Conservation (phyloP, 2,888 invertebrate genomes). For the Physocephala rufipes region DNA sequence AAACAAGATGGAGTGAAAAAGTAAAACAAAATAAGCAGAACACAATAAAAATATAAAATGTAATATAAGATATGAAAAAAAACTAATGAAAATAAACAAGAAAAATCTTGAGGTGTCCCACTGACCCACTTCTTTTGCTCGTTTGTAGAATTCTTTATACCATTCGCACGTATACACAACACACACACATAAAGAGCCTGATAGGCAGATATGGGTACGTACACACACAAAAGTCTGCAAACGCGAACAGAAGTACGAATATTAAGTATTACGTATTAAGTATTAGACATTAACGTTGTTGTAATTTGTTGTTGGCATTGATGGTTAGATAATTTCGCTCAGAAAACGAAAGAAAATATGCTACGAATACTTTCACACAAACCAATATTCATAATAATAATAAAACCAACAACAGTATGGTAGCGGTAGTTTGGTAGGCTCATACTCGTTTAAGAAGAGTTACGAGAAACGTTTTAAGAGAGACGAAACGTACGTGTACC, state of each 20-base stretch:
- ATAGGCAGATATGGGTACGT: constrained; percentile 17
- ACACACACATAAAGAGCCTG: constrained; percentile 30
- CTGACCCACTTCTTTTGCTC: constrained; percentile 38
- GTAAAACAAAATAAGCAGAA: constrained; percentile 40
- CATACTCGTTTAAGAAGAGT: background rate
- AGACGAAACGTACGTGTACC: too few species aligned
- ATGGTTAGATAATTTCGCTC: too few species aligned
- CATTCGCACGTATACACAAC: constrained; percentile 37
- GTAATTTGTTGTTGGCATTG: too few species aligned
- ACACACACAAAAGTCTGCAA: constrained; percentile 30
- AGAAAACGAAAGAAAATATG: too few species aligned
- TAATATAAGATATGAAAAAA: constrained; percentile 40
- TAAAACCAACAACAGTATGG: background rate
- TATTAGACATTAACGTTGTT: too few species aligned
- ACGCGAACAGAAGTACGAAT: constrained; percentile 13
- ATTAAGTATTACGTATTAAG: too few species aligned
- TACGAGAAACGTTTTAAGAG: too few species aligned
- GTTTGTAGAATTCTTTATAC: constrained; percentile 45
- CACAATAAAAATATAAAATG: constrained; percentile 28
- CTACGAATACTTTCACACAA: constrained; percentile 19
- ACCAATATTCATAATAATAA: background rate
- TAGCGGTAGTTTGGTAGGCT: background rate
- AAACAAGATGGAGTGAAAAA: constrained; percentile 23
- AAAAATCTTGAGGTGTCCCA: constrained; percentile 42
- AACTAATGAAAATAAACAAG: constrained; percentile 40